phyloP scores from a whole-genome alignment of 2,888 invertebrate species.

The Ypsolopha scabrella region DNA sequence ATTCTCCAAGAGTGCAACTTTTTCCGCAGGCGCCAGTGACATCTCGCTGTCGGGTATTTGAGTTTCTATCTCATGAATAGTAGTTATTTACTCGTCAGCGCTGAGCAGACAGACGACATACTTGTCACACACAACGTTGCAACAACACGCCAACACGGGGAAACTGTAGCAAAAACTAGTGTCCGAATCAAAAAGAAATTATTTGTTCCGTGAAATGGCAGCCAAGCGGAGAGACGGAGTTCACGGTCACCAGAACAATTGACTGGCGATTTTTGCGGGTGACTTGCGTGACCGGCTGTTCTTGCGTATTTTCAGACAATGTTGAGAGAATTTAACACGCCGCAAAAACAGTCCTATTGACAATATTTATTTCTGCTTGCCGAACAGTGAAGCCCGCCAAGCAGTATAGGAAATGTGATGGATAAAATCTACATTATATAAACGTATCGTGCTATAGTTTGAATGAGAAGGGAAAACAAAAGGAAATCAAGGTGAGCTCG shows the following conservation, averaged over 20 bases:
- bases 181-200: neutral
- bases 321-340: neutral
- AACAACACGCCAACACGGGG: neutral
- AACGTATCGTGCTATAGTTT: neutral
- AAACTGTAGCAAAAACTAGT: neutral
- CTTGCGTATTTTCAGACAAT: neutral
- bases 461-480: constrained; percentile 2
- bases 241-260: constrained; percentile 59
- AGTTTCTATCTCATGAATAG: constrained; percentile 53
- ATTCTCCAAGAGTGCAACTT: constrained; percentile 33
- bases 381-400: neutral
- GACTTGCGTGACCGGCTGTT: constrained; percentile 9
- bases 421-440: neutral
- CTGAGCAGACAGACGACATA: constrained; percentile 6
- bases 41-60: constrained; percentile 18
- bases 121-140: constrained; percentile 1
- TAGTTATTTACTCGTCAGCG: constrained; percentile 23
- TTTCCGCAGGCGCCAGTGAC: constrained; percentile 45
- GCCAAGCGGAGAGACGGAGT: constrained; percentile 29
- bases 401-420: neutral
- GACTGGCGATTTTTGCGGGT: constrained; percentile 38
- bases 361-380: neutral
- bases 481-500: constrained; percentile 8
- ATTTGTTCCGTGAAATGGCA: neutral
- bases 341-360: too few relatives aligned